Conservation (phyloP, 2,797 vertebrate genomes). For the Salarias fasciatus region DNA sequence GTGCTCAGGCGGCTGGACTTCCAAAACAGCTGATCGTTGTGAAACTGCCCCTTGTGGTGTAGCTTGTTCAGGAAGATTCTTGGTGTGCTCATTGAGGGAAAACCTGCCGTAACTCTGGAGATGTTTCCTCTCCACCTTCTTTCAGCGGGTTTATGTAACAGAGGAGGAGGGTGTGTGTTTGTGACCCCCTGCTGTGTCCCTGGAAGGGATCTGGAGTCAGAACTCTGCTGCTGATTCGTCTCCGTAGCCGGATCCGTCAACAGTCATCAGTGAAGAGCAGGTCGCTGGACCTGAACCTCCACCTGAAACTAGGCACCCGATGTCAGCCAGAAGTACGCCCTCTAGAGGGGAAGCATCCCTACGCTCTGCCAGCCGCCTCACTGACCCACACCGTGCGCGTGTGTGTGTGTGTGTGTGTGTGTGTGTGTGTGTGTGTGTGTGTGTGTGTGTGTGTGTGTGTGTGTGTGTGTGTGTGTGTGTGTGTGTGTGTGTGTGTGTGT, state of each 20-base stretch:
- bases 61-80: too few species aligned
- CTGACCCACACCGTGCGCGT: constrained; percentile 35
- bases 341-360: constrained; percentile 18
- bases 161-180: constrained; percentile 4
- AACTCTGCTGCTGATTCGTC: background rate
- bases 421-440: constrained; percentile 18
- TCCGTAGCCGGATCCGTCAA: constrained; percentile 21
- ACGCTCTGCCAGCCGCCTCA: constrained; percentile 22
- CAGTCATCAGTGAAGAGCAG: constrained; percentile 9
- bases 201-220: background rate
- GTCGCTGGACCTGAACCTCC: constrained; percentile 4
- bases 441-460: constrained; percentile 13
- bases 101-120: too few species aligned
- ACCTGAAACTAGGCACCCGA: constrained; percentile 24
- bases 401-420: constrained; percentile 15
- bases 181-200: constrained; percentile 3
- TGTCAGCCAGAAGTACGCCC: constrained; percentile 4
- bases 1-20: too few species aligned
- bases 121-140: constrained; percentile 45
- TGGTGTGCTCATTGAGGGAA: too few species aligned
- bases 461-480: constrained; percentile 16
- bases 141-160: constrained; percentile 23
- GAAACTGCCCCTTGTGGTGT: too few species aligned
- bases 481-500: constrained; percentile 18
- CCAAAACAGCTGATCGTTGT: too few species aligned